Conservation (phyloP, 2,888 invertebrate species). For the Dasypolia templi region DNA sequence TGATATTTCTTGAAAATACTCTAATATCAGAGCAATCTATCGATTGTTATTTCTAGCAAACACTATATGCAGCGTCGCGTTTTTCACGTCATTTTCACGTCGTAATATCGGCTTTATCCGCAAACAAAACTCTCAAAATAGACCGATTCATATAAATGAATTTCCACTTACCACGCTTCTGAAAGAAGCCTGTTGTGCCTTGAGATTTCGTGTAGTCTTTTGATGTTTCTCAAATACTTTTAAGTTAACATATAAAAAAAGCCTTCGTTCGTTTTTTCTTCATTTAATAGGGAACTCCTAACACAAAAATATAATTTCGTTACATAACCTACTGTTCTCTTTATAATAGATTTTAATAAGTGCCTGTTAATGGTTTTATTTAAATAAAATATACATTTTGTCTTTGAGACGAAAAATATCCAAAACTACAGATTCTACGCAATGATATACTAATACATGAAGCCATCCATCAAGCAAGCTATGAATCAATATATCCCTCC, state of each 20-base stretch:
- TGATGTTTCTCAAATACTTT: neutral
- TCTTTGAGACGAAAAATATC: neutral
- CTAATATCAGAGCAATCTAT: no score
- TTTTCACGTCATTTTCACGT: neutral
- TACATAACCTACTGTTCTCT: neutral
- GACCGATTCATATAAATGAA: neutral
- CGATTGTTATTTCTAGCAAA: neutral
- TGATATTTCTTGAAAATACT: no score
- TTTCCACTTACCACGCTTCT: neutral
- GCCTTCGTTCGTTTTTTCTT: neutral
- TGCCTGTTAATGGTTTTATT: neutral
- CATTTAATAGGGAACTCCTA: neutral
- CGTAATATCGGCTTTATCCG: no score
- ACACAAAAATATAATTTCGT: no score
- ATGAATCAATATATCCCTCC: slow-evolving; percentile 38
- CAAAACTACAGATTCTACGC: neutral
- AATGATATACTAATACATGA: neutral
- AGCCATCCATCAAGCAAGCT: neutral
- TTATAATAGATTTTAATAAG: neutral
- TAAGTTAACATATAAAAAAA: neutral
- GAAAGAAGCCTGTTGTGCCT: slow-evolving; percentile 7
- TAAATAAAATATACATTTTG: neutral
- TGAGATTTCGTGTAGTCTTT: neutral
- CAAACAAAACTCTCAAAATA: no score
- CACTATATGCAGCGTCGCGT: neutral